phyloP scores from a whole-genome alignment of 2,113 vertebrate species.

The Xenopus tropicalis region UCB_Xtro_10.0 CM004446.2:55461001-55461500 shows the following conservation, averaged over 20 bases:
- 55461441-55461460: too few species aligned
- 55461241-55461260: constrained; percentile 2
- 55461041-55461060: constrained; percentile 27
- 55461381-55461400: background rate
- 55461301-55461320: background rate
- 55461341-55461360: background rate
- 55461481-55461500: too few species aligned
- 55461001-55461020: background rate
- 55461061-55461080: constrained; percentile 23
- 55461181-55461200: background rate
- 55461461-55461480: too few species aligned
- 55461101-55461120: constrained; percentile 27
- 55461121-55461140: constrained; percentile 7
- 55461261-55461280: constrained; percentile 1
- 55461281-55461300: background rate
- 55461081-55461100: constrained; percentile 22
- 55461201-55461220: constrained; percentile 4
- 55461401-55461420: too few species aligned
- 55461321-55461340: constrained; percentile 1
- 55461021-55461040: constrained; percentile 7
- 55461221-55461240: background rate
- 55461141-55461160: constrained; percentile 3
- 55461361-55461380: background rate
- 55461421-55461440: too few species aligned
- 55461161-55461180: constrained; percentile 2